A percentile compares a stretch with the other conserved stretches of the same genome.
These are phyloP conservation scores for Gandaritis pyraliata DNA, from an alignment of 2,888 invertebrate species.

Conservation along the genomic window DNA sequence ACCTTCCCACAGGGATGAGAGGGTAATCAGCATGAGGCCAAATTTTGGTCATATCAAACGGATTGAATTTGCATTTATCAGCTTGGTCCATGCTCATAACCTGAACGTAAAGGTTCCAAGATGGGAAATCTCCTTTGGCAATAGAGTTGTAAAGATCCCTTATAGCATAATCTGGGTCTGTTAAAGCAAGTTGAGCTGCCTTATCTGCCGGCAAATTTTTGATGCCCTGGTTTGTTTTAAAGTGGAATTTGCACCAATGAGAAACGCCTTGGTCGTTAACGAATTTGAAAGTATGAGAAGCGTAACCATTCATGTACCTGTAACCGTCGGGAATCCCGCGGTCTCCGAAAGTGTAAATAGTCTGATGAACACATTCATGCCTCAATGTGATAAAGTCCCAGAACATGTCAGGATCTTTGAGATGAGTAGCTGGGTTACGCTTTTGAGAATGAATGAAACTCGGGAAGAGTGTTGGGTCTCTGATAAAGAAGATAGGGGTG, in stretches of 20 bases:
- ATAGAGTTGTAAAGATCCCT: constrained; percentile 96
- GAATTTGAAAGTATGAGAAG: constrained; percentile 96
- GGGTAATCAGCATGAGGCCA: constrained; percentile 96
- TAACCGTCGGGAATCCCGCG: constrained; percentile 97
- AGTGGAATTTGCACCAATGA: constrained; percentile 96
- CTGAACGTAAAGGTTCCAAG: constrained; percentile 93
- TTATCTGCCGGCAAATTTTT: constrained; percentile 89
- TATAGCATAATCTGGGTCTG: constrained; percentile 95
- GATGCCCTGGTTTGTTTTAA: constrained; percentile 96
- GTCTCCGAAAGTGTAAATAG: constrained; percentile 93
- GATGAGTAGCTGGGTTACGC: constrained; percentile 95
- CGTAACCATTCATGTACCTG: constrained; percentile 97
- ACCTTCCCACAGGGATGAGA: constrained; percentile 93
- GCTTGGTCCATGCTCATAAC: constrained; percentile 96
- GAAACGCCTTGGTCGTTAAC: constrained; percentile 90
- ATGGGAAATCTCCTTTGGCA: constrained; percentile 87
- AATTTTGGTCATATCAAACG: constrained; percentile 96
- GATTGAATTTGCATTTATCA: constrained; percentile 91
- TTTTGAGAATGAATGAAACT: constrained; percentile 99
- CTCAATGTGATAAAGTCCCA: constrained; percentile 97
- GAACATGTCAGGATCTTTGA: constrained; percentile 97
- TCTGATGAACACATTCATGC: constrained; percentile 94
- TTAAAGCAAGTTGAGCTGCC: constrained; percentile 87
- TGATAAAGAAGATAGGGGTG: constrained; percentile 96
- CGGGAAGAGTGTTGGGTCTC: constrained; percentile 95